These are phyloP conservation scores for Thereuonema tuberculata DNA, from an alignment of 1,140 invertebrate genomes.

Conservation along the genomic window DNA sequence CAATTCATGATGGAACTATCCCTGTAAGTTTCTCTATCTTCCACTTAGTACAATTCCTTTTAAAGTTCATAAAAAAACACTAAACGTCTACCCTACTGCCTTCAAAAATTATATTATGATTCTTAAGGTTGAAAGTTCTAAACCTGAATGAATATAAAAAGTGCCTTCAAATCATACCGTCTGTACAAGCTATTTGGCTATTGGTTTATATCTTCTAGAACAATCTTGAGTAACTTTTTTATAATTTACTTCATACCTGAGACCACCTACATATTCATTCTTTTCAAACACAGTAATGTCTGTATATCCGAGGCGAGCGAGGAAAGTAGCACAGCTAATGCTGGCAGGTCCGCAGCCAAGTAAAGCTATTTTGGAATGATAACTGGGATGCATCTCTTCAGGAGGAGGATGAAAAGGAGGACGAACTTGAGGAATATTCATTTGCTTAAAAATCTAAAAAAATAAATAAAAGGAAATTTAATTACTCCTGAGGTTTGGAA, in stretches of 20 bases:
- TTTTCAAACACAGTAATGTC: constrained; percentile 90
- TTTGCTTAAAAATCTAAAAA: constrained; percentile 72
- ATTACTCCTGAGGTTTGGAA: too few species aligned
- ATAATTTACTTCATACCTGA: too few species aligned
- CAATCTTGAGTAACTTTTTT: too few species aligned
- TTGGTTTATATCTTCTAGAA: background rate
- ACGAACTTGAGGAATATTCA: constrained; percentile 74
- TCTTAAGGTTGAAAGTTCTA: background rate
- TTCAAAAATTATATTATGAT: background rate
- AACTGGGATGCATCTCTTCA: constrained; percentile 39
- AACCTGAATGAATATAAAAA: background rate
- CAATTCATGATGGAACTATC: too few species aligned
- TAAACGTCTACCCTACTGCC: background rate
- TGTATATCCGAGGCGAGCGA: constrained; percentile 80
- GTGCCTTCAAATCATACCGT: background rate
- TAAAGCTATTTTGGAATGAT: constrained; percentile 66
- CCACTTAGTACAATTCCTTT: too few species aligned
- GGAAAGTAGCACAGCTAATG: constrained; percentile 91
- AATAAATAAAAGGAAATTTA: too few species aligned
- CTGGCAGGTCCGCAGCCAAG: constrained; percentile 91
- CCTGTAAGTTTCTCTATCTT: too few species aligned
- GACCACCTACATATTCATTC: constrained; percentile 67
- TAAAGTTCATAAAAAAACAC: background rate
- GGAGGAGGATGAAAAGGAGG: constrained; percentile 43
- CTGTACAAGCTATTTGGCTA: background rate